These are phyloP conservation scores for Spilarctia lutea DNA, from an alignment of 2,888 invertebrate species.

Conservation along the genomic window DNA sequence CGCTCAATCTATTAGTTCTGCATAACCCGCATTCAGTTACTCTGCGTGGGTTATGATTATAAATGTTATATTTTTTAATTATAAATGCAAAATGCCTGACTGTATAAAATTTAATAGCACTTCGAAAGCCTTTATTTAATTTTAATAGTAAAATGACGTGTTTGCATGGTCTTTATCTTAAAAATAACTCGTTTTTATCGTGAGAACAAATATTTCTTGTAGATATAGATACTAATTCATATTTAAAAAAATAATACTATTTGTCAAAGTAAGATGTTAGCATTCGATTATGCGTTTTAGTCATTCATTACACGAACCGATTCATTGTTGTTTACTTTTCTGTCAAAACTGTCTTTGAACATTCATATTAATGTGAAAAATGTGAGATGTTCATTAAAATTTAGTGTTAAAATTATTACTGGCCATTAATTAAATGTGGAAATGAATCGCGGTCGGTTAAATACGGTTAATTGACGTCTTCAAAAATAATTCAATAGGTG, in stretches of 20 bases:
- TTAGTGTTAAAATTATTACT: conserved; percentile 16
- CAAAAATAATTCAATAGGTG: conserved; percentile 17
- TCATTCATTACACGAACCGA: neutral
- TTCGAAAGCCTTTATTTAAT: conserved; percentile 29
- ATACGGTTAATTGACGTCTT: conserved; percentile 8
- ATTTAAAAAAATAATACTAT: neutral
- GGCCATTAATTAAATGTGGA: conserved; percentile 7
- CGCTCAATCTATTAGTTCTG: conserved; percentile 46
- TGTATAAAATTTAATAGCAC: conserved; percentile 38
- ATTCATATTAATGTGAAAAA: conserved; percentile 13
- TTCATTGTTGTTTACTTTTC: neutral
- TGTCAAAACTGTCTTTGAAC: neutral
- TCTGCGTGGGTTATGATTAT: conserved; percentile 32
- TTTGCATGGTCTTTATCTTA: conserved; percentile 4
- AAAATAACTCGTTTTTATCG: conserved; percentile 8
- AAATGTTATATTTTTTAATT: conserved; percentile 40
- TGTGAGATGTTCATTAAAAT: conserved; percentile 11
- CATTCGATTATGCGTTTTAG: neutral
- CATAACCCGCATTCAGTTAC: conserved; percentile 32
- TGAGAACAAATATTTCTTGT: conserved; percentile 3
- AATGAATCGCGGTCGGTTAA: conserved; percentile 18
- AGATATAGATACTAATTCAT: neutral
- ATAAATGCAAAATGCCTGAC: conserved; percentile 43
- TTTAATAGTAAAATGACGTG: neutral
- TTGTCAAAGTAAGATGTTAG: neutral